A percentile compares a stretch with the other conserved stretches of the same genome.
These are phyloP conservation scores for Halcyon senegalensis DNA, from an alignment of 2,113 vertebrate genomes.

Conservation along the genomic window DNA sequence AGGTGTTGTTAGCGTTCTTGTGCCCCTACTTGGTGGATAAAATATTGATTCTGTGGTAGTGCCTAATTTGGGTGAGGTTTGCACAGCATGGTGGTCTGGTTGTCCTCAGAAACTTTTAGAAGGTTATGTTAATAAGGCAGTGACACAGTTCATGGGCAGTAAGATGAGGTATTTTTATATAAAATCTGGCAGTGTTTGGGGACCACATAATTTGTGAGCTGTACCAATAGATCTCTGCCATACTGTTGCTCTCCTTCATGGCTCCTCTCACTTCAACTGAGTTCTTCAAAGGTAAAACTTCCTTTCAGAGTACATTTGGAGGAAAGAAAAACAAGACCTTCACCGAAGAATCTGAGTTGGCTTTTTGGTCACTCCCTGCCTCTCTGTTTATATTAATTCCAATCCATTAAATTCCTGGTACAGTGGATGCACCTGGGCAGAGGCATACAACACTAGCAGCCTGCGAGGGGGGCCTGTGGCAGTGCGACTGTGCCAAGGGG, in stretches of 20 bases:
- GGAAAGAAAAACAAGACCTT: neutral
- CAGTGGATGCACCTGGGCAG: neutral
- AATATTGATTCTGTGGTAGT: neutral
- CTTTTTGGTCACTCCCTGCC: neutral
- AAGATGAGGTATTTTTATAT: neutral
- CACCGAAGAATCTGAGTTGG: neutral
- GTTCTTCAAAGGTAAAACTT: neutral
- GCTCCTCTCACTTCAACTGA: neutral
- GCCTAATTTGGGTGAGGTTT: neutral
- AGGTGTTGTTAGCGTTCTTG: neutral
- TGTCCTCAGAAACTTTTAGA: neutral
- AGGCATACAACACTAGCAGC: fast-evolving
- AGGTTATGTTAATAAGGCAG: neutral
- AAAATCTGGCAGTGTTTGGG: neutral
- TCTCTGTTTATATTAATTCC: neutral
- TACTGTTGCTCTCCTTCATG: neutral
- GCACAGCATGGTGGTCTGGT: neutral
- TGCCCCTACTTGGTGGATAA: neutral
- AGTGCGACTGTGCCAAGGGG: neutral
- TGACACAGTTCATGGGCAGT: neutral
- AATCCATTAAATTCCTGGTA: neutral
- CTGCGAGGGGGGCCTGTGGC: neutral
- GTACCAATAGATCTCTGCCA: constrained; percentile 7
- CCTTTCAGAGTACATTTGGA: neutral
- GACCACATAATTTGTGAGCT: neutral